A percentile compares a stretch with the other conserved stretches of the same genome.
Conservation (phyloP, 2,113 vertebrate genomes). For the Alligator mississippiensis region DNA sequence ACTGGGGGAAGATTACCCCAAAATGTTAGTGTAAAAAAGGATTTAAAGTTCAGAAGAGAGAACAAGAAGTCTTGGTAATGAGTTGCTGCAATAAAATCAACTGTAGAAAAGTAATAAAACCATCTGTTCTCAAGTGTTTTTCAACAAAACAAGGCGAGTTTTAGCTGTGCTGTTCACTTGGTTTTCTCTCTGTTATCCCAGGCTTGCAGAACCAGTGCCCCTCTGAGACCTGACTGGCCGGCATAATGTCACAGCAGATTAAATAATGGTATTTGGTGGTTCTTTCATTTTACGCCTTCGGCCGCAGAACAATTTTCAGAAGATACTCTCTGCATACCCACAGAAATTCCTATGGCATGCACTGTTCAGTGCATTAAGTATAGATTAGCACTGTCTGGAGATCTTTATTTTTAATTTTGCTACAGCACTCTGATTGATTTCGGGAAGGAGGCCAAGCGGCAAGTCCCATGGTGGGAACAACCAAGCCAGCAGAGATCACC, state of each 20-base stretch:
- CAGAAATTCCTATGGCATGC: neutral
- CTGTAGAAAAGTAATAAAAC: neutral
- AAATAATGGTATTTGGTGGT: neutral
- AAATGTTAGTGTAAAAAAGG: neutral
- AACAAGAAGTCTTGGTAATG: neutral
- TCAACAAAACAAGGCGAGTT: neutral
- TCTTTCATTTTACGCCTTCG: neutral
- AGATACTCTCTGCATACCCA: neutral
- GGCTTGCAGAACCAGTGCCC: neutral
- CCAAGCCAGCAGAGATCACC: neutral
- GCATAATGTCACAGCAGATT: neutral
- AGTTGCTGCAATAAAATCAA: neutral
- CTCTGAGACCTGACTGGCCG: neutral
- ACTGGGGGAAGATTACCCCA: neutral
- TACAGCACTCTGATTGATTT: neutral
- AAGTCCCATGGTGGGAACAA: neutral
- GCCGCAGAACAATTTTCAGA: neutral
- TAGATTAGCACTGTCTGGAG: neutral
- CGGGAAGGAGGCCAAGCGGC: neutral
- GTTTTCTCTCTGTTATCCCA: neutral
- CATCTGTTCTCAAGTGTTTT: neutral
- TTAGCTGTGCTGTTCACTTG: neutral
- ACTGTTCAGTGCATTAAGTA: neutral
- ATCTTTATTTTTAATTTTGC: neutral
- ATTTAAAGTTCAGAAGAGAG: neutral